Base-by-base conservation (phyloP, 2,888 invertebrate species). In the Oscheius sp. region DNA sequence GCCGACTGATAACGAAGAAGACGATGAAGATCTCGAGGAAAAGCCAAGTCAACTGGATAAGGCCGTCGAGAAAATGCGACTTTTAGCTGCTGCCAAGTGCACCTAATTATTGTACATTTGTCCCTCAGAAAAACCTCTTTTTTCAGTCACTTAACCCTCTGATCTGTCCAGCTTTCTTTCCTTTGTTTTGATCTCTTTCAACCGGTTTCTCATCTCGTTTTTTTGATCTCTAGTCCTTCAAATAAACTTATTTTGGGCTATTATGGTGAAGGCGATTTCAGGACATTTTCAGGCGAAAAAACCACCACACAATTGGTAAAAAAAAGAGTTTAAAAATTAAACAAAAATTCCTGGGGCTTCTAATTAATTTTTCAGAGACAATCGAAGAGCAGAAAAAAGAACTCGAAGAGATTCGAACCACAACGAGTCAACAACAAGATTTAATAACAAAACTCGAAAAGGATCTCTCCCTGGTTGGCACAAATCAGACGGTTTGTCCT, bases 21-120 rank as follows among this genome's bases (percentile, higher is more conserved):
- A 50, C 3, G 34, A 46, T 2, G 64, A 48, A 25, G 25, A 63
- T 17, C 25, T 52, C 2, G 17, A 31, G 12, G 48, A 48, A 10
- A 33, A 33, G 23, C 57, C 53, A 10, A 75, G 75, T 12, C 70
- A 70, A 57, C 58, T 80, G 29, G 80, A 80, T 45, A 76, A 76
- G 65, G 71, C 74, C 0, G 76, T 80, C 17, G 80, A 72, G 37
- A 65, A 71, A 15, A 71, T 80, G 77, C 46, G 71, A 15, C 63
- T 69, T 8, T 52, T 78, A 8, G 78, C 76, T 2, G 68, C 65
- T 5, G 34, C 65, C 34, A 71, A 71, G 25, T 37, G 45, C 37
- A 25, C 53, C 6, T 53, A 42, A 45, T 42, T 33, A 27, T 52
- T 65, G 50, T 50, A 39, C 61, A 42, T 15, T 34, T 20, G 39